Evolutionary conservation across 1,140 invertebrate genomes (phyloP).

Genomic region (Berghia stephanieae): DNA sequence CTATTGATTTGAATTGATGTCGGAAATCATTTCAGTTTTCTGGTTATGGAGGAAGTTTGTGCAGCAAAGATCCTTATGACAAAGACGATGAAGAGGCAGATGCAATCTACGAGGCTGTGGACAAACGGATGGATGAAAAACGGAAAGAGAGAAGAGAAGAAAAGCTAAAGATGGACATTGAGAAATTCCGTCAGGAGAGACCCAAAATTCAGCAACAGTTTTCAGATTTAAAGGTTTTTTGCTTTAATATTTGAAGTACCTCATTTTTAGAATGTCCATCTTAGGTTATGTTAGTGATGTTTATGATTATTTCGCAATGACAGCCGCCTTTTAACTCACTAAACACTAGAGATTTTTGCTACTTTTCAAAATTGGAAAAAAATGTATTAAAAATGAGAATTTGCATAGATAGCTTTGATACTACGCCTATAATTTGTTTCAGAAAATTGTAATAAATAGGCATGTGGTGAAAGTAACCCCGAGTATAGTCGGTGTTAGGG

Average conservation of each 20-base stretch:
- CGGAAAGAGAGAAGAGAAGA: conserved; percentile 82
- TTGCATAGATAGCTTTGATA: too few relatives aligned
- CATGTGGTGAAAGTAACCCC: too few relatives aligned
- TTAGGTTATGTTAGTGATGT: too few relatives aligned
- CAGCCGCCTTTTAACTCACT: too few relatives aligned
- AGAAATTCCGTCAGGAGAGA: conserved; percentile 96
- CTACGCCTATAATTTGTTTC: too few relatives aligned
- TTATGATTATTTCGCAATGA: too few relatives aligned
- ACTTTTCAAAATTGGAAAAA: too few relatives aligned
- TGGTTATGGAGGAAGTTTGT: conserved; percentile 97
- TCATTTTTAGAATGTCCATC: conserved; percentile 2
- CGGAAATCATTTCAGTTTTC: conserved; percentile 89
- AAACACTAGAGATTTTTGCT: too few relatives aligned
- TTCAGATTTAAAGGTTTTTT: conserved; percentile 86
- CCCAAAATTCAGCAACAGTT: conserved; percentile 99
- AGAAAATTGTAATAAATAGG: too few relatives aligned
- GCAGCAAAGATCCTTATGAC: conserved; percentile 99
- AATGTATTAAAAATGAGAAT: too few relatives aligned
- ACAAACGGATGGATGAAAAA: conserved; percentile 99
- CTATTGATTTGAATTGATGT: too few relatives aligned
- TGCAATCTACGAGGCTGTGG: conserved; percentile 97
- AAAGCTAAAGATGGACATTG: conserved; percentile 79
- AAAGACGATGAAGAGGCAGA: conserved; percentile 99
- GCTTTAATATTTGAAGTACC: not conserved
- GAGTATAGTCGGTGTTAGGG: too few relatives aligned